These are phyloP conservation scores for Drosophila paucipuncta DNA, from an alignment of 2,888 invertebrate species.

Conservation along the genomic window DNA sequence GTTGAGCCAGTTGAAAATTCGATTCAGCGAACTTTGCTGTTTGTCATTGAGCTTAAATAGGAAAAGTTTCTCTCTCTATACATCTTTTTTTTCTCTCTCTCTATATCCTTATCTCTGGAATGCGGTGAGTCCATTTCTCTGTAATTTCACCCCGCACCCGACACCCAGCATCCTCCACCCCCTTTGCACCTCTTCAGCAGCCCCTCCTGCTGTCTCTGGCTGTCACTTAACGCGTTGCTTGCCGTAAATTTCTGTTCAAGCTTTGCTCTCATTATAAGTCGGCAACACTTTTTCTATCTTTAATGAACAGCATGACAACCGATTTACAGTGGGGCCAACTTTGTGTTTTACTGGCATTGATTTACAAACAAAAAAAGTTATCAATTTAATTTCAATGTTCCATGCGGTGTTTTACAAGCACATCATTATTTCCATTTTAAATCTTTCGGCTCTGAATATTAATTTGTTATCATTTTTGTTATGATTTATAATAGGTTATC, in stretches of 20 bases:
- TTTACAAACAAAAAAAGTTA: rapidly evolving
- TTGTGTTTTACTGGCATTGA: neutral
- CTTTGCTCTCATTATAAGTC: conserved; percentile 75
- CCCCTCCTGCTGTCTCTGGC: conserved; percentile 8
- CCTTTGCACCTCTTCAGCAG: neutral
- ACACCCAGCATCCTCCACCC: neutral
- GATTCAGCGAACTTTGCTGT: conserved; percentile 52
- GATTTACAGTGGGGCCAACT: conserved; percentile 29
- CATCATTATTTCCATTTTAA: too few relatives aligned
- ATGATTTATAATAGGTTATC: neutral
- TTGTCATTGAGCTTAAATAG: conserved; percentile 62
- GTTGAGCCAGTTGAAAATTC: conserved; percentile 29
- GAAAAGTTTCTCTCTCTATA: conserved; percentile 36
- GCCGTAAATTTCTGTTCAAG: conserved; percentile 65
- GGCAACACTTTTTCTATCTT: conserved; percentile 63
- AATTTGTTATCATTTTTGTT: neutral
- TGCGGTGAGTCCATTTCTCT: conserved; percentile 31
- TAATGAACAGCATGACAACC: conserved; percentile 53
- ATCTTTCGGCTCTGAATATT: too few relatives aligned
- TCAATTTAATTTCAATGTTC: too few relatives aligned
- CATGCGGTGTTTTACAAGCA: too few relatives aligned
- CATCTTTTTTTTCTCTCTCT: neutral
- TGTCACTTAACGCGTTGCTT: conserved; percentile 56
- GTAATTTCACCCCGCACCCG: neutral
- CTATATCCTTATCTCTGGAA: neutral